Percentiles rank a stretch among this genome's conserved stretches.
phyloP scores from a whole-genome alignment of 2,888 invertebrate species.

The Limenitis camilla region DNA sequence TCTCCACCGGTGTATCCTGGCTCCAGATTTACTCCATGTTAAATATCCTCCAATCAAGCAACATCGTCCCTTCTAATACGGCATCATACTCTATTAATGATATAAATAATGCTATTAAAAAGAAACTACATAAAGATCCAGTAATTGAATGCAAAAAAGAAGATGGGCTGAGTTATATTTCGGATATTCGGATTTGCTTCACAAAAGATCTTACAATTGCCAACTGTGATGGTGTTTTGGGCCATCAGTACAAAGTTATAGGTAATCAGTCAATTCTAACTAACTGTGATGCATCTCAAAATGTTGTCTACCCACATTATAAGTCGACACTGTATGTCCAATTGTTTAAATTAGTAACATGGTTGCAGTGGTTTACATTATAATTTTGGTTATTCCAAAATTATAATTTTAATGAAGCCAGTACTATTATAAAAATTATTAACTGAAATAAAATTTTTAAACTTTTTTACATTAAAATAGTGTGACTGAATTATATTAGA shows the following conservation, averaged over 20 bases:
- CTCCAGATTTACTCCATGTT: conserved; percentile 76
- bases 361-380: conserved; percentile 78
- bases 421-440: too few relatives aligned
- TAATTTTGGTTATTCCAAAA: conserved; percentile 37
- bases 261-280: conserved; percentile 64
- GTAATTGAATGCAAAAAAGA: conserved; percentile 78
- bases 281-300: conserved; percentile 72
- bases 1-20: conserved; percentile 77
- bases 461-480: too few relatives aligned
- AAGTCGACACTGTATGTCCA: conserved; percentile 61
- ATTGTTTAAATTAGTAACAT: conserved; percentile 71
- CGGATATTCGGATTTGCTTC: conserved; percentile 84
- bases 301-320: conserved; percentile 73
- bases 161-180: conserved; percentile 74
- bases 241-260: conserved; percentile 9
- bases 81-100: conserved; percentile 34
- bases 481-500: too few relatives aligned
- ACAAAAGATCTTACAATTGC: conserved; percentile 77
- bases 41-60: conserved; percentile 68
- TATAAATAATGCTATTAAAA: conserved; percentile 57
- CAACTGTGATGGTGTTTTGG: conserved; percentile 77
- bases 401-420: too few relatives aligned
- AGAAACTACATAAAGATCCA: conserved; percentile 72
- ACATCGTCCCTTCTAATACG: conserved; percentile 64
- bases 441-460: too few relatives aligned